These are phyloP conservation scores for Sminthurinus aureus DNA, from an alignment of 2,888 invertebrate genomes.

Conservation along the genomic window DNA sequence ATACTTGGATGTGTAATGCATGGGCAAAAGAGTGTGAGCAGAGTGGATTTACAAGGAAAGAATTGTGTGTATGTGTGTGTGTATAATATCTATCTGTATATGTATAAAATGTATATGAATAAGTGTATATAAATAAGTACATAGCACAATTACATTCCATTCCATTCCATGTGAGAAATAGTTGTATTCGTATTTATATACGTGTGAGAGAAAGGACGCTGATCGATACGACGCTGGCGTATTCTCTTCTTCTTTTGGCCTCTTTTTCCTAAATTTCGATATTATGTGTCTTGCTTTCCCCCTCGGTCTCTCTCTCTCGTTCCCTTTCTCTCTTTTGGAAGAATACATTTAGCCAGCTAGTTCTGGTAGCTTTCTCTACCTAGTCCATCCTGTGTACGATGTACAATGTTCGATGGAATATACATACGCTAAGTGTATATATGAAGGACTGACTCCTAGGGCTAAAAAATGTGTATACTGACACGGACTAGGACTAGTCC, in stretches of 20 bases:
- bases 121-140: background rate
- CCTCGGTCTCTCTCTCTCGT: background rate
- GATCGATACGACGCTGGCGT: constrained; percentile 43
- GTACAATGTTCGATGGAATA: too few relatives aligned
- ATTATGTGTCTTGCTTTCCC: constrained; percentile 5
- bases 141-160: constrained; percentile 17
- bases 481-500: background rate
- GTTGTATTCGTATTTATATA: background rate
- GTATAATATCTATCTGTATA: too few relatives aligned
- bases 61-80: background rate
- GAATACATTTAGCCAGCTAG: background rate
- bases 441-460: background rate
- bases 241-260: constrained; percentile 37
- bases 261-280: constrained; percentile 30
- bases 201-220: constrained; percentile 27
- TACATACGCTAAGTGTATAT: background rate
- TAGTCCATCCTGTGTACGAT: background rate
- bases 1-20: too few relatives aligned
- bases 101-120: too few relatives aligned
- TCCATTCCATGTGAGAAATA: background rate
- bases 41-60: constrained; percentile 5
- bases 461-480: too few relatives aligned
- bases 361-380: background rate
- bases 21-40: background rate
- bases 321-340: background rate